Conservation (phyloP, 1,140 invertebrate genomes). For the Bombus picipes region DNA sequence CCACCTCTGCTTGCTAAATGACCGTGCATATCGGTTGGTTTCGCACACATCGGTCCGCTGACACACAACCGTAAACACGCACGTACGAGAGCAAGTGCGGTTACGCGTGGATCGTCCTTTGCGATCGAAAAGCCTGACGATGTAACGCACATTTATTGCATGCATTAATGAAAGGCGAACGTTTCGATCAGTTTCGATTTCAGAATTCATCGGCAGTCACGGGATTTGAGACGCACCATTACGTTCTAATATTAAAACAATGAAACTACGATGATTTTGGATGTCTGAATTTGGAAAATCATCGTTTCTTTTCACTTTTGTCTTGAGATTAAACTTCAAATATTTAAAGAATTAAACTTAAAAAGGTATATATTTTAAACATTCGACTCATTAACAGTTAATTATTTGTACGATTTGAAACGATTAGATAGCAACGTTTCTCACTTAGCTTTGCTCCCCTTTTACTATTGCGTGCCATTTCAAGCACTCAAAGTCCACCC, state of each 20-base stretch:
- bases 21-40: conserved; percentile 63
- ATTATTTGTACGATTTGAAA: no score
- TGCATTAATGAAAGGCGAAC: conserved; percentile 37
- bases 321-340: neutral
- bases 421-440: neutral
- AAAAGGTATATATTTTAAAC: no score
- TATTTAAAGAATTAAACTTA: no score
- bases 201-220: neutral
- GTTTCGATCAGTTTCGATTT: no score
- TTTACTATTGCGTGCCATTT: neutral
- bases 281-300: neutral
- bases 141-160: conserved; percentile 13
- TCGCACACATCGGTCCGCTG: conserved; percentile 40
- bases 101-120: neutral
- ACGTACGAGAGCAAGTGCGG: neutral
- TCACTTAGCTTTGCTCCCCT: neutral
- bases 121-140: conserved; percentile 42
- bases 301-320: neutral
- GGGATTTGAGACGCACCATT: neutral
- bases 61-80: neutral
- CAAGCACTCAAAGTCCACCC: no score
- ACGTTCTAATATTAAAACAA: neutral
- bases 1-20: conserved; percentile 66
- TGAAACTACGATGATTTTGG: neutral
- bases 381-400: no score